Base-by-base conservation (phyloP, 2,113 vertebrate genomes). In the Sterna hirundo region DNA sequence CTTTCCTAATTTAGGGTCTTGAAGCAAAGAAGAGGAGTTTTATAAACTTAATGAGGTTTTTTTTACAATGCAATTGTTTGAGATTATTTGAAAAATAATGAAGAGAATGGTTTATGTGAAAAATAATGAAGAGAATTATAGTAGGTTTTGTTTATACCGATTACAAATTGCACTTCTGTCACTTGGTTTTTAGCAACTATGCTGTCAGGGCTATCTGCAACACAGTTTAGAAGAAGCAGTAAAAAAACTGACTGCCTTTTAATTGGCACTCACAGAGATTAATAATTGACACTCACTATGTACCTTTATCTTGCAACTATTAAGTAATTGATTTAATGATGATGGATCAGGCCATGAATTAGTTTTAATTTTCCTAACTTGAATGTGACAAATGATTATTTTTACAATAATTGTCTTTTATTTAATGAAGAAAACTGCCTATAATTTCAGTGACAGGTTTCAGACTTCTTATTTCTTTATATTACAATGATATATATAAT, bases 391-490 rank as follows among this genome's bases (percentile, higher is more conserved):
- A 27, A 87, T 75, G 38, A 66, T 76, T 65, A 86, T 88, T 90
- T 85, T 93, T 36, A 74, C 32, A 88, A 60, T 61, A 83, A 80
- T 84, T 89, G 26, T 0, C 0, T 81, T 91, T 74, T 85, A 78
- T 88, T 92, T 91, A 57, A 83, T 72, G 52, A 88, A 90, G 76
- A 93, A 93, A 91, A 69, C 65, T 96, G 76, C 60, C 86, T 93
- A 92, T 84, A 46, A 78, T 94, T 94, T 75, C 60, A 87, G 13
- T 84, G 22, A 83, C 42, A 94, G 13, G 15, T 92, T 91, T 88
- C 54, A 64, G 23, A 55, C 42, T 38, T 62, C 26, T 51, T 55
- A 34, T 75, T 76, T 68, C 74, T 83, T 88, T n/a, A 16, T 68
- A 74, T 86, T 80, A 62, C 42, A 42, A 17, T 47, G 20, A 77